Conservation (phyloP, 2,888 invertebrate genomes). For the Athetis lepigone region DNA sequence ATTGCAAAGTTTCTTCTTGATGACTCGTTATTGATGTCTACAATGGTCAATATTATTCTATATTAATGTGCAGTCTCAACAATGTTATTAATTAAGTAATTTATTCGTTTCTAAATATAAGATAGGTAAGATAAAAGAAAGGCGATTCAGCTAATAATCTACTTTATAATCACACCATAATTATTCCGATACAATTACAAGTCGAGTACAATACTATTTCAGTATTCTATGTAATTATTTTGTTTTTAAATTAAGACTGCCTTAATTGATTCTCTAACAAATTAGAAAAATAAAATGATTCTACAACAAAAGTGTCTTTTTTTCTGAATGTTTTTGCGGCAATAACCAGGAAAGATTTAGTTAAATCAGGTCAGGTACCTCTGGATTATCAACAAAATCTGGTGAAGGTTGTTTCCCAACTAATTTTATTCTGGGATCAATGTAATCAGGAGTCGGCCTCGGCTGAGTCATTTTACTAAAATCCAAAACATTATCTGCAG, state of each 20-base stretch:
- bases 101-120: neutral
- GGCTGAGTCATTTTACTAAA: constrained; percentile 88
- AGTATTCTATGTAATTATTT: neutral
- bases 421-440: constrained; percentile 75
- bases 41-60: neutral
- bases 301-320: neutral
- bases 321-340: neutral
- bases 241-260: constrained; percentile 19
- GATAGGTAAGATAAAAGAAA: constrained; percentile 16
- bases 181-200: constrained; percentile 28
- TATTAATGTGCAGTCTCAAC: neutral
- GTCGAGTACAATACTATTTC: constrained; percentile 19
- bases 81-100: neutral
- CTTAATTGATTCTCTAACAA: constrained; percentile 38
- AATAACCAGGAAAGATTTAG: neutral
- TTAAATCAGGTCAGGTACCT: constrained; percentile 92
- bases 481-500: constrained; percentile 88
- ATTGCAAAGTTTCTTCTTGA: neutral
- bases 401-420: constrained; percentile 81
- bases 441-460: constrained; percentile 67
- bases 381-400: constrained; percentile 90
- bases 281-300: constrained; percentile 10
- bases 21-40: neutral
- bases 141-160: constrained; percentile 2
- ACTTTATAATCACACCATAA: constrained; percentile 23